A percentile compares a stretch with the other conserved stretches of the same genome.
phyloP scores from a whole-genome alignment of 2,888 invertebrate genomes.

The Trachelus stipa region DNA sequence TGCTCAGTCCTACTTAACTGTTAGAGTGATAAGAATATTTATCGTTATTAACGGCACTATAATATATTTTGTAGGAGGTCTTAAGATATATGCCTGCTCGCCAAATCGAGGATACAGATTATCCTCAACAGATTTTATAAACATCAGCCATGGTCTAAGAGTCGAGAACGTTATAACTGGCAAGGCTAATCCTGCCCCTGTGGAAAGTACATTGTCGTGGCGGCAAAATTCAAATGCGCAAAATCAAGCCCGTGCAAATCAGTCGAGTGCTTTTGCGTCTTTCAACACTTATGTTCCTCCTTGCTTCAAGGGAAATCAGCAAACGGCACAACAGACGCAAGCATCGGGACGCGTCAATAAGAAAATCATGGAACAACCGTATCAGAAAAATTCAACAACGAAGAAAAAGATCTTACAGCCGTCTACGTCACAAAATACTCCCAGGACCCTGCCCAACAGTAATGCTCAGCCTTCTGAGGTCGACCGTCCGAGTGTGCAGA shows the following conservation, averaged over 20 bases:
- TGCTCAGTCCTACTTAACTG: slow-evolving; percentile 8
- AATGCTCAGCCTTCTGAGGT: neutral
- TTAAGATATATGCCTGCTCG: slow-evolving; percentile 67
- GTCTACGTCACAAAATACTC: neutral
- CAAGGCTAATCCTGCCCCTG: slow-evolving; percentile 37
- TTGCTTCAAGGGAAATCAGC: slow-evolving; percentile 25
- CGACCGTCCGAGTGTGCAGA: neutral
- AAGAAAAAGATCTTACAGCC: slow-evolving; percentile 5
- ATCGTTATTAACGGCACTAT: neutral
- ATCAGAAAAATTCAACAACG: slow-evolving; percentile 4
- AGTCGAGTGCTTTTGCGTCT: slow-evolving; percentile 38
- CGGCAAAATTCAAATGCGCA: slow-evolving; percentile 27
- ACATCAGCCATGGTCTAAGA: slow-evolving; percentile 71
- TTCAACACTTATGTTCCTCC: slow-evolving; percentile 27
- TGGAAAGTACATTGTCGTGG: slow-evolving; percentile 19
- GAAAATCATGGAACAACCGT: slow-evolving; percentile 28
- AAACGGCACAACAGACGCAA: slow-evolving; percentile 9
- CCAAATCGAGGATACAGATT: slow-evolving; percentile 70
- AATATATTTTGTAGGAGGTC: slow-evolving; percentile 68
- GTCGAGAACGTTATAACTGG: slow-evolving; percentile 59
- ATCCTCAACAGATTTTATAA: slow-evolving; percentile 70
- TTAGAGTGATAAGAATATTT: neutral
- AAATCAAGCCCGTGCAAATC: slow-evolving; percentile 22
- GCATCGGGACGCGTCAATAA: slow-evolving; percentile 31
- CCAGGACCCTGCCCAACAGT: neutral